Evolutionary conservation across 2,113 vertebrate genomes (phyloP), one percentile per base, ranked within the genome.

Genomic region (Lepus americanus): DNA sequence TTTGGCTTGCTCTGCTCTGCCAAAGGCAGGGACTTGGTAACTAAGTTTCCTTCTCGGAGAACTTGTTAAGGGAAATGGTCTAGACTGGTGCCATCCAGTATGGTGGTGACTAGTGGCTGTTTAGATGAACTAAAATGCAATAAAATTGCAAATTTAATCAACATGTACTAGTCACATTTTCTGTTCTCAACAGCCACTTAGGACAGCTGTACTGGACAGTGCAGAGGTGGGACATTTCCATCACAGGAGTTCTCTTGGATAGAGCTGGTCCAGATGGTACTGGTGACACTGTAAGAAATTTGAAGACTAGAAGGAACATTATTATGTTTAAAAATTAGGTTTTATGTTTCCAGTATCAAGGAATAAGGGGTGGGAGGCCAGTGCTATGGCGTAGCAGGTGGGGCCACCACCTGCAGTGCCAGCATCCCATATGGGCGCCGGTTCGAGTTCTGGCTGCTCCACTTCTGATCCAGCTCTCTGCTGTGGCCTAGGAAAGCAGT

Each of bases 311-410:
- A 86, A 27, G 53, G 86, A 33, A 9, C n/a, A 25, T 44, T 85
- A 6, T 59, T 85, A 51, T 70, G 67, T 84, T 84, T 79, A 69
- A 61, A 86, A 80, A 79, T 74, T 59, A 44, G 31, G 44, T 78
- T 84, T 92, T 74, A 14, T 84, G 51, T 95, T 86, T 76, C 27
- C 83, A 16, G 31, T 85, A 27, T 89, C 33, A 44, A 29, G 59
- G 73, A 29, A 53, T 86, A 67, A 79, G 73, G n/a, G 44, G 44
- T 44, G 44, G 39, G 44, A 44, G 44, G 44, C 44, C 44, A 44
- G 44, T 44, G 44, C 44, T 44, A 7, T 44, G 44, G 44, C 44
- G 44, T 44, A 44, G 44, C 44, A 44, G 44, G 44, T 44, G 44
- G 44, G 44, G 44, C 44, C 44, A 7, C 44, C 44, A 44, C 44